phyloP scores from a whole-genome alignment of 2,797 vertebrate species.

The Acanthopagrus latus region DNA sequence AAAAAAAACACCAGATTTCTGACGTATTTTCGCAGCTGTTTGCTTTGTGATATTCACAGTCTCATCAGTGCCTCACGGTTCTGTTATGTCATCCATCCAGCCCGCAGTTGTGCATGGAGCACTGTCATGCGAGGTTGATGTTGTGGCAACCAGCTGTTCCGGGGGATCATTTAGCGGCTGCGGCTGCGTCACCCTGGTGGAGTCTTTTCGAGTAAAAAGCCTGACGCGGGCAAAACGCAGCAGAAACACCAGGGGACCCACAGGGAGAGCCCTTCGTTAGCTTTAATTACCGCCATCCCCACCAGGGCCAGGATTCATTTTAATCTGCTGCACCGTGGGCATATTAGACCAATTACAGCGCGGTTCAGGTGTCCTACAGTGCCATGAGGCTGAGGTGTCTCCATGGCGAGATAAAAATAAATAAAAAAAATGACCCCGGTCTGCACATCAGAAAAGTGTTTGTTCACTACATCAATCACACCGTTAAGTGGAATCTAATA shows the following conservation, averaged over 20 bases:
- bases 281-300: conserved; percentile 85
- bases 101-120: not conserved
- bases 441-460: conserved; percentile 23
- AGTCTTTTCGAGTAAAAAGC: conserved; percentile 57
- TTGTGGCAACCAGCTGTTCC: conserved; percentile 62
- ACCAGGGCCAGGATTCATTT: conserved; percentile 82
- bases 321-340: conserved; percentile 66
- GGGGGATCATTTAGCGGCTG: conserved; percentile 41
- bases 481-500: not conserved
- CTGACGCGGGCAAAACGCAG: conserved; percentile 81
- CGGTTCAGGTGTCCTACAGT: conserved; percentile 49
- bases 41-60: not conserved
- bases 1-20: not conserved
- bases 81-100: not conserved
- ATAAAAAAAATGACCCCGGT: conserved; percentile 17
- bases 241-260: conserved; percentile 70
- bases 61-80: not conserved
- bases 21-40: not conserved
- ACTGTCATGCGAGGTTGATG: conserved; percentile 26
- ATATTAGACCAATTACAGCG: conserved; percentile 83
- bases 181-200: conserved; percentile 35
- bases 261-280: conserved; percentile 83
- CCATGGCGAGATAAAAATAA: conserved; percentile 73
- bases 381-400: conserved; percentile 56
- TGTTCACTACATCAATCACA: conserved; percentile 1